Conservation (phyloP, 1,140 invertebrate species). For the Coenobita brevimanus region DNA sequence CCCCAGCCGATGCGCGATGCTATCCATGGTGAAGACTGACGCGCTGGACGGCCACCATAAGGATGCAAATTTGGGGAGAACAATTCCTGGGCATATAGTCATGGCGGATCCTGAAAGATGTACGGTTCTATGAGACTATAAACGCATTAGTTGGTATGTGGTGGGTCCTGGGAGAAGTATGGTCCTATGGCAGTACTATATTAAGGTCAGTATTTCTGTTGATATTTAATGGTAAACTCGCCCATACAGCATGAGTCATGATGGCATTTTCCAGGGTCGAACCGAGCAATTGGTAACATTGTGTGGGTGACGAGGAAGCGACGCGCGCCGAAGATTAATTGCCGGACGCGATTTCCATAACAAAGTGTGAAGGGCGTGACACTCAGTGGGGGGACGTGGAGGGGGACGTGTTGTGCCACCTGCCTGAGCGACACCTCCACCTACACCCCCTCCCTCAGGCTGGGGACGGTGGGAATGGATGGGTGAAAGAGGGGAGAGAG, state of each 20-base stretch:
- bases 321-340: constrained; percentile 25
- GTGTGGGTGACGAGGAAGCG: constrained; percentile 24
- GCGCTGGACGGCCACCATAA: not conserved
- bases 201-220: too few species aligned
- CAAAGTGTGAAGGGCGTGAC: not conserved
- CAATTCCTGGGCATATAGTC: constrained; percentile 19
- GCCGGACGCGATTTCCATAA: constrained; percentile 24
- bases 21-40: not conserved
- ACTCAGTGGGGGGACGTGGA: not conserved
- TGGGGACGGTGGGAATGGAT: not conserved
- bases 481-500: not conserved
- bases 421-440: too few species aligned
- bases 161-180: too few species aligned
- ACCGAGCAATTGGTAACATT: constrained; percentile 22
- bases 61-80: constrained; percentile 25
- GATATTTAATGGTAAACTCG: not conserved
- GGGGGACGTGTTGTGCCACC: not conserved
- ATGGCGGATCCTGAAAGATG: not conserved
- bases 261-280: not conserved
- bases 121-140: not conserved
- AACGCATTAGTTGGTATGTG: not conserved
- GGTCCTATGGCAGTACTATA: too few species aligned
- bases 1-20: not conserved
- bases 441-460: not conserved
- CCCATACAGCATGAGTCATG: not conserved